Percentiles rank a stretch among this genome's conserved stretches.
phyloP scores from a whole-genome alignment of 2,797 vertebrate species.

The Xiphophorus birchmanni region DNA sequence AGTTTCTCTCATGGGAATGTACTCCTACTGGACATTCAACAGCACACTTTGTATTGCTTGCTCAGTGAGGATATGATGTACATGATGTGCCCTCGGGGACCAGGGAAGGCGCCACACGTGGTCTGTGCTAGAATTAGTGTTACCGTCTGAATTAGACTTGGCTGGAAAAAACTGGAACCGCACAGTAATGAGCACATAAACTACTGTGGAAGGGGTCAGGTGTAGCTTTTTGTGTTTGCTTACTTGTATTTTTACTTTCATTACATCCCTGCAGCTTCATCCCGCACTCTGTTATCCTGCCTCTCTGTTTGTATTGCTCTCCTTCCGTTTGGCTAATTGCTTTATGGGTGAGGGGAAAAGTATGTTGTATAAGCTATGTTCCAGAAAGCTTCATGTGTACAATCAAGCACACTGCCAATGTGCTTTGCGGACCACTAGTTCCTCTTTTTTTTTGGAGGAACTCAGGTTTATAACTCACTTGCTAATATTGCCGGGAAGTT shows the following conservation, averaged over 20 bases:
- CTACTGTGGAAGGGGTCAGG: conserved; percentile 26
- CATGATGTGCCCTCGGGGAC: conserved; percentile 12
- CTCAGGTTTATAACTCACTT: not conserved
- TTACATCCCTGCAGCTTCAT: not conserved
- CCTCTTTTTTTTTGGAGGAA: fast-evolving
- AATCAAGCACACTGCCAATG: not conserved
- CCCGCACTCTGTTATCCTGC: conserved; percentile 4
- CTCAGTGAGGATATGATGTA: not conserved
- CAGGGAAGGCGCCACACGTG: not conserved
- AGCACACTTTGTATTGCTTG: conserved; percentile 30
- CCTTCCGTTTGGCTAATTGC: conserved; percentile 39
- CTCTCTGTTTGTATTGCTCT: conserved; percentile 41
- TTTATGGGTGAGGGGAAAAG: conserved; percentile 30
- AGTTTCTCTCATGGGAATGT: not conserved
- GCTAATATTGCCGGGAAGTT: not conserved
- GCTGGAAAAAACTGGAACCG: not conserved
- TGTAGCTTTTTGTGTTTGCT: conserved; percentile 48
- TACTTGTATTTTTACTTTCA: conserved; percentile 30
- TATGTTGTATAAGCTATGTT: conserved; percentile 5
- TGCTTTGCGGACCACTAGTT: not conserved
- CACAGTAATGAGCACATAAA: not conserved
- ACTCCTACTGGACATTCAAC: not conserved
- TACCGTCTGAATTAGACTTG: conserved; percentile 4
- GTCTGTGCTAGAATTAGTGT: not conserved
- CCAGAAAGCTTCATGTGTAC: conserved; percentile 7